Base-by-base conservation (phyloP, 2,888 invertebrate species). In the Lithosia quadra region DNA sequence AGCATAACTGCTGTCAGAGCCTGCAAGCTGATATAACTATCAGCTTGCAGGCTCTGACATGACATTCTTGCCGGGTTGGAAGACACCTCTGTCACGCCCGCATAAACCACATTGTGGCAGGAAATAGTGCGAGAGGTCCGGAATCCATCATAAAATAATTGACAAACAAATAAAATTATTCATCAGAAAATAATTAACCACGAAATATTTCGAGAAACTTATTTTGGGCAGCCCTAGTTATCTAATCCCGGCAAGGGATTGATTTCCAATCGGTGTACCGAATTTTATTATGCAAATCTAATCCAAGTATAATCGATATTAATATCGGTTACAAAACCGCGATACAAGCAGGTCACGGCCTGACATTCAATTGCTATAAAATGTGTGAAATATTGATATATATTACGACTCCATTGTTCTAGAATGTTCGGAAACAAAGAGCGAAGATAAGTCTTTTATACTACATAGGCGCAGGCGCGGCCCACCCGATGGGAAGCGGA, bases 311-410 rank as follows among this genome's bases (percentile, higher is more conserved):
- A 58, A 58, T 58, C 58, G 58, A 58, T 58, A 58, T 21, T 13
- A 24, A 24, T 34, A 58, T 58, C 28, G 3, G 28, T 58, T 33
- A 33, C 33, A 28, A 58, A 18, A 34, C 58, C 13, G 18, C 33
- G 28, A 58, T 58, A 18, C 58, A 58, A 58, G 18, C 58, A 58
- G 56, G 58, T 58, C 58, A 58, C n/a, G 58, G 58, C 10, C 33
- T 18, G 15, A n/a, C 33, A 58, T 58, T 58, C 34, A n/a, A 33
- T n/a, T 58, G 18, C n/a, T 58, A 58, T 24, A 24, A 56, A 56
- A 10, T 33, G 33, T 58, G 58, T 33, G 58, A 58, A 58, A 58
- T 34, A 56, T 56, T 56, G n/a, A 56, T 8, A 24, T 24, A 56
- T 28, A 28, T 8, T 24, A 56, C 24, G 13, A 22, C 11, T 56